Evolutionary conservation across 2,888 invertebrate genomes (phyloP), one percentile per base, ranked within the genome.

Genomic region (Agrilus mali): DNA sequence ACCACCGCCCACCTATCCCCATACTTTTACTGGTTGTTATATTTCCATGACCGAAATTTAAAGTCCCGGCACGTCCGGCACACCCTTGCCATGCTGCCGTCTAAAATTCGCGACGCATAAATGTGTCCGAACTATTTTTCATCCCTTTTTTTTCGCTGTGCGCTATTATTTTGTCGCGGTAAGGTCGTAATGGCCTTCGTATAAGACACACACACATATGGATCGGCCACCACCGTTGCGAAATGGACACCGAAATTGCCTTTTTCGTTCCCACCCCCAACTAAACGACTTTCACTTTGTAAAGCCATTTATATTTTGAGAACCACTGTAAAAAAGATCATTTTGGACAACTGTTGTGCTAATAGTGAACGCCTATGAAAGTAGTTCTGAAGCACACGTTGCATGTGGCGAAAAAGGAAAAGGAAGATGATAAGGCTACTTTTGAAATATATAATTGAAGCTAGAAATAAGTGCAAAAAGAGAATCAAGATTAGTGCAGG

Each of bases 71-170:
- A 66, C 66, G 67, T 66, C 55, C 54, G 53, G 51, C 59, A 57
- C 65, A 64, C 64, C 64, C 65, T 63, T 63, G 59, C 58, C 53
- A 50, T 37, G 40, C 33, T 33, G 41, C 49, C 50, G 45, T 47
- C 46, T 51, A 55, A 57, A 63, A 58, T 61, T 60, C 61, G 54
- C 55, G 59, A 55, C 59, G 58, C 27, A 27, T 60, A 63, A 64
- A 63, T 63, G 67, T 27, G 27, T 67, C 66, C 66, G 59, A 62
- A 56, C 65, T 58, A 67, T 67, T 66, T 67, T 67, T 67, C 67
- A 67, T 63, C 61, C 60, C 58, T 60, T 60, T 63, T 61, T 66
- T 59, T 66, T 63, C 65, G 65, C 61, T 66, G 63, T 65, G 66
- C 27, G 27, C 66, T 66, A 63, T 61, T 61, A 65, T 63, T 59